Percentiles rank a stretch among this genome's conserved stretches.
Evolutionary conservation across 2,113 vertebrate genomes (phyloP).

Genomic region (Nematolebias whitei): DNA sequence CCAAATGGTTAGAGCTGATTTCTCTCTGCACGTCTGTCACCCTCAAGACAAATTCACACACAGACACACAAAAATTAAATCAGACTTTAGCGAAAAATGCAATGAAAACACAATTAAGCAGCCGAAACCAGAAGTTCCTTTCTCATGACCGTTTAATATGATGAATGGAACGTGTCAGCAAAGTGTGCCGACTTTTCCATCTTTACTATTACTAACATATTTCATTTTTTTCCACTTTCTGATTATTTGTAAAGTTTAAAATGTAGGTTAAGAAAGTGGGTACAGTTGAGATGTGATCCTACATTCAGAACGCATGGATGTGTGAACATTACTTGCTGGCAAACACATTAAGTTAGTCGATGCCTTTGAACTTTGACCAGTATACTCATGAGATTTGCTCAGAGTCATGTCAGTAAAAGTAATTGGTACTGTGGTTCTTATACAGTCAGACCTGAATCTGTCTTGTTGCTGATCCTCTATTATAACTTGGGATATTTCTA

Average conservation of each 20-base stretch:
- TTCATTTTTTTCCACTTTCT: neutral
- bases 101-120: too few species aligned
- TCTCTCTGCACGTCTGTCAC: neutral
- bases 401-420: neutral
- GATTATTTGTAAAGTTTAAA: neutral
- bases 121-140: too few species aligned
- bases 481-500: neutral
- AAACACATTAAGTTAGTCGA: neutral
- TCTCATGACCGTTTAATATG: too few species aligned
- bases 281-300: neutral
- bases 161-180: too few species aligned
- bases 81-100: too few species aligned
- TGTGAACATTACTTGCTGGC: neutral
- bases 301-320: neutral
- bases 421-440: neutral
- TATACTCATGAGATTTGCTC: too few species aligned
- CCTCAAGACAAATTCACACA: neutral
- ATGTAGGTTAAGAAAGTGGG: slow-evolving; percentile 2
- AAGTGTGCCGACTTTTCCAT: too few species aligned
- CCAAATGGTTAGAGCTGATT: slow-evolving; percentile 17
- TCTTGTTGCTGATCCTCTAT: neutral
- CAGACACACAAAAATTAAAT: too few species aligned
- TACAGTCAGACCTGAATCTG: neutral
- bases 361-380: neutral
- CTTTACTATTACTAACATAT: too few species aligned